Conservation (phyloP, 2,113 vertebrate genomes). For the Bubo scandiacus region DNA sequence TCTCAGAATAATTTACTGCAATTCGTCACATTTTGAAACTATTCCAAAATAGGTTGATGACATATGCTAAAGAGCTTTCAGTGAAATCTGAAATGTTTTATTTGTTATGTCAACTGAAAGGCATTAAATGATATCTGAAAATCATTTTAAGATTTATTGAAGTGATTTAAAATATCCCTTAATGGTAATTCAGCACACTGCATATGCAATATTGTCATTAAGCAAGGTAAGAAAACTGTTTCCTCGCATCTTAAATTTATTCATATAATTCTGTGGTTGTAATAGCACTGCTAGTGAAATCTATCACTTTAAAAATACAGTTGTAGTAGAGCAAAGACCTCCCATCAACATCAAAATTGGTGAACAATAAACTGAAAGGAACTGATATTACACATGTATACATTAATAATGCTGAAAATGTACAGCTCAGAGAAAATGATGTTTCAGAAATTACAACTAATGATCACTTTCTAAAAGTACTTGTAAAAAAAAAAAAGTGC, state of each 20-base stretch:
- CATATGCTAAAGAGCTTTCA: constrained; percentile 72
- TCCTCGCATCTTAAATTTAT: constrained; percentile 56
- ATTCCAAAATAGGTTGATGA: constrained; percentile 69
- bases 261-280: constrained; percentile 1
- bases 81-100: constrained; percentile 70
- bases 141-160: constrained; percentile 71
- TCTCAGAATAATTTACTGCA: constrained; percentile 56
- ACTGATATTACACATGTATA: not conserved
- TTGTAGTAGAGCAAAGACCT: not conserved
- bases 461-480: not conserved
- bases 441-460: not conserved
- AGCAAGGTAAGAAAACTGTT: constrained; percentile 59
- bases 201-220: constrained; percentile 61
- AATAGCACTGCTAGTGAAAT: constrained; percentile 15
- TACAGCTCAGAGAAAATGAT: not conserved
- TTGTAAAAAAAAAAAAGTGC: not conserved
- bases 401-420: constrained; percentile 4
- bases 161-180: constrained; percentile 70
- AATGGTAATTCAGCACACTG: constrained; percentile 62
- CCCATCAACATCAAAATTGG: not conserved
- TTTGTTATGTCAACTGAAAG: constrained; percentile 75
- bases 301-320: constrained; percentile 22
- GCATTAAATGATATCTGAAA: constrained; percentile 75
- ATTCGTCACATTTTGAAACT: constrained; percentile 71
- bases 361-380: not conserved